These are phyloP conservation scores for Scotopteryx bipunctaria DNA, from an alignment of 2,888 invertebrate genomes.

Conservation along the genomic window DNA sequence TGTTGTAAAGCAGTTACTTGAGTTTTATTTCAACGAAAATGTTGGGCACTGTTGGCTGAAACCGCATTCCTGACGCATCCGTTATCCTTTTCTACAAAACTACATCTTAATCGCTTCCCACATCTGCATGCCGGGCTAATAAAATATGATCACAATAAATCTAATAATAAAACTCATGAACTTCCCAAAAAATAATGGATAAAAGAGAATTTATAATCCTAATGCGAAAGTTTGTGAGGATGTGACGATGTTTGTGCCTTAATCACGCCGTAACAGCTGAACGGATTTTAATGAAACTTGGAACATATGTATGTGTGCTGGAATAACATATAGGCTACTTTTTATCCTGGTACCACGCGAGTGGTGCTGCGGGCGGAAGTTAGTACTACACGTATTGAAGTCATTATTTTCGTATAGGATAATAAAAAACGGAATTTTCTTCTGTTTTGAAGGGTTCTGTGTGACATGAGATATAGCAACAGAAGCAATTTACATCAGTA, in stretches of 20 bases:
- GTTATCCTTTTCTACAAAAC: slow-evolving; percentile 26
- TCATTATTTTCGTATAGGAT: background rate
- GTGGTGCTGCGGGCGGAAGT: no score
- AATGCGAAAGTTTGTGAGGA: no score
- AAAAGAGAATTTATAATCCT: no score
- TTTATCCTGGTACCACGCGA: no score
- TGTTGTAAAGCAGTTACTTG: slow-evolving; percentile 51
- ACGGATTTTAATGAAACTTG: no score
- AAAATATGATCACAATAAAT: slow-evolving; percentile 18
- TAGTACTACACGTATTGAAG: background rate
- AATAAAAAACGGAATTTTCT: slow-evolving; percentile 24
- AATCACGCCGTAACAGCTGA: no score
- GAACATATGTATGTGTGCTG: no score
- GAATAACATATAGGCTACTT: no score
- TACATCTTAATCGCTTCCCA: slow-evolving; percentile 28
- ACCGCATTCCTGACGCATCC: slow-evolving; percentile 36
- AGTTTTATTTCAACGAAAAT: slow-evolving; percentile 50
- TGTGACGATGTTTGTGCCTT: no score
- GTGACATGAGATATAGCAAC: slow-evolving; percentile 32
- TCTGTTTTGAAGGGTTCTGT: slow-evolving; percentile 24
- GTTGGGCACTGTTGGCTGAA: slow-evolving; percentile 29
- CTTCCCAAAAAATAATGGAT: slow-evolving; percentile 22
- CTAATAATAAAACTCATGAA: background rate
- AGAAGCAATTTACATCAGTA: slow-evolving; percentile 42
- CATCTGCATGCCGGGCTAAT: slow-evolving; percentile 19